Base-by-base conservation (phyloP, 2,797 vertebrate species). In the Sarcoramphus papa region DNA sequence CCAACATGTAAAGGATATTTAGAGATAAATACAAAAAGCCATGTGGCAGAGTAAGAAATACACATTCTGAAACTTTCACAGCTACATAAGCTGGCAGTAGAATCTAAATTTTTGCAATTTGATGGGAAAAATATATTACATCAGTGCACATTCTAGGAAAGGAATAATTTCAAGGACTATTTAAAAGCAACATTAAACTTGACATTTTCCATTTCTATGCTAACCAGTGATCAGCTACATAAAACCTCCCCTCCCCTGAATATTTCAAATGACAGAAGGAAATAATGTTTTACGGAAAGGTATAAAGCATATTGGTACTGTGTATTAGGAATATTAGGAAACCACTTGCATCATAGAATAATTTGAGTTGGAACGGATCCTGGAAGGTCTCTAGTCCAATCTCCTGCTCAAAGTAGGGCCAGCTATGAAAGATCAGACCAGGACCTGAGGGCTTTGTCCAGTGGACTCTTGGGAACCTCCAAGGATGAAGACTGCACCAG, bases 131-230 rank as follows among this genome's bases (percentile, higher is more conserved):
- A 93, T 40, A 45, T 22, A 81, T 56, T 86, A 30, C 8, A 75
- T 24, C 31, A 87, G n/a, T 56, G 53, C 43, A 88, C 45, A 50
- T 68, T 93, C 45, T 57, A 84, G 57, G 41, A 92, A 78, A 88
- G 25, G 35, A 90, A 93, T 31, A 86, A 86, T 75, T 93, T 80
- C 85, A 90, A 86, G 35, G 35, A 67, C 47, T 83, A 75, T 63
- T 83, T 77, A 95, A 90, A 92, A 88, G 28, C 15, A 85, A 85
- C 30, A 87, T 68, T 85, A 75, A 94, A 82, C 37, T 20, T 68
- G 76, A 65, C 19, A 53, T 85, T 93, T 90, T 70, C 77, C 24
- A 86, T 91, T 97, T 85, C 69, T 75, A 17, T 75, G 60, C 37
- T 84, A 92, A 91, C 73, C 67, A 77, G n/a, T n/a, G 50, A 95